phyloP scores from a whole-genome alignment of 2,113 vertebrate genomes.

The Pao palembangensis region DNA sequence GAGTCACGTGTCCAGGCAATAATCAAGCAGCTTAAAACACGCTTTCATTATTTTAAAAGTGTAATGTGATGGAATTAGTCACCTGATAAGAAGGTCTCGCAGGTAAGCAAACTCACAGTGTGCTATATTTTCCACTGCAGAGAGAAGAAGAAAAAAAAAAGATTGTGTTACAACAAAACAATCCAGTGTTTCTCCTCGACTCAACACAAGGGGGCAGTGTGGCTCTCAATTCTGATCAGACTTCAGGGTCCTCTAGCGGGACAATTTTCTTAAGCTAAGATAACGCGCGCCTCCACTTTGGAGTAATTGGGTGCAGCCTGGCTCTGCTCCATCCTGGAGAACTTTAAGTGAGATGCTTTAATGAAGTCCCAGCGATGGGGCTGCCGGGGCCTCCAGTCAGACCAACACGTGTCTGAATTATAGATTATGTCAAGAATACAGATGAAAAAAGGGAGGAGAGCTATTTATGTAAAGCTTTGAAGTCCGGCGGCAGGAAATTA shows the following conservation, averaged over 20 bases:
- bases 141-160: constrained; percentile 13
- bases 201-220: constrained; percentile 50
- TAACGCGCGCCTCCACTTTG: constrained; percentile 41
- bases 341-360: constrained; percentile 57
- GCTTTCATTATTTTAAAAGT: neutral
- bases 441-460: constrained; percentile 53
- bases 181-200: neutral
- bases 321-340: constrained; percentile 26
- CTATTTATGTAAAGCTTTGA: constrained; percentile 68
- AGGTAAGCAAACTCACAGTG: constrained; percentile 98
- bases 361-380: constrained; percentile 57
- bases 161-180: neutral
- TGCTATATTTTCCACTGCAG: constrained; percentile 91
- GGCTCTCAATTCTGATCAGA: neutral
- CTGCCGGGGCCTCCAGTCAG: constrained; percentile 35
- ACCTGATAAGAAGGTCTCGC: constrained; percentile 98
- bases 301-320: constrained; percentile 49
- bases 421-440: constrained; percentile 65
- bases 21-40: neutral
- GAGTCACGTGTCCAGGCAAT: neutral
- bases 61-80: constrained; percentile 11
- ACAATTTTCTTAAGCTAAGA: constrained; percentile 50
- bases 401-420: constrained; percentile 62
- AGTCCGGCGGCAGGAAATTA: constrained; percentile 69
- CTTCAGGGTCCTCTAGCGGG: constrained; percentile 8